Evolutionary conservation across 2,888 invertebrate species (phyloP), one percentile per base, ranked within the genome.

Genomic region (Pandemis corylana): DNA sequence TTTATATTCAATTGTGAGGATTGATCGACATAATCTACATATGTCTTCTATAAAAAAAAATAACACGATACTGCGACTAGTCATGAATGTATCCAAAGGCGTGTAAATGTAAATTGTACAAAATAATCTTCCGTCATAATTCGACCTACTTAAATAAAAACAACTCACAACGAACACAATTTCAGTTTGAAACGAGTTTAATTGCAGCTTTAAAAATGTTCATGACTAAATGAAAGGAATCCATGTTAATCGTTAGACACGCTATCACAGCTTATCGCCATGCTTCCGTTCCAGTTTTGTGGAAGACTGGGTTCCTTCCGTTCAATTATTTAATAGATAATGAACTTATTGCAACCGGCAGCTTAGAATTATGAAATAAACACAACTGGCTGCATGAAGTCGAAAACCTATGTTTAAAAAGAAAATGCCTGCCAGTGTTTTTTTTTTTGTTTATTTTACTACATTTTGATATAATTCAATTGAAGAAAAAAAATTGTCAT

Each of bases 221-320:
- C 28, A 41, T 70, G 51, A 53, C 53, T 49, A 46, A 71, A 66
- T 71, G 66, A 71, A 71, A 71, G 41, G 59, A 69, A 69, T 41
- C 69, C 66, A 66, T 65, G 46, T 66, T 59, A 71, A 65, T 59
- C 59, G 71, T 44, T 71, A 66, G 46, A 61, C 66, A 71, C 61
- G 71, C 59, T 66, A 71, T 71, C 71, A 70, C 49, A 66, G 66
- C 59, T 71, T 71, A 71, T 71, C 71, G 66, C 20, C 49, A 56
- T n/a, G 71, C 59, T 71, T 66, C 66, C 66, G 71, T 6, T 71
- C 56, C 59, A 71, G 65, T 61, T 53, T 64, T 53, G 66, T 66
- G 61, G 61, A 66, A 51, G 66, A 66, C 59, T 36, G 41, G 36
- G 41, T 49, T 71, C 59, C 71, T 61, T 71, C 71, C 71, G 66